A percentile compares a stretch with the other conserved stretches of the same genome.
Evolutionary conservation across 2,113 vertebrate species (phyloP).

Genomic region (Euleptes europaea): DNA sequence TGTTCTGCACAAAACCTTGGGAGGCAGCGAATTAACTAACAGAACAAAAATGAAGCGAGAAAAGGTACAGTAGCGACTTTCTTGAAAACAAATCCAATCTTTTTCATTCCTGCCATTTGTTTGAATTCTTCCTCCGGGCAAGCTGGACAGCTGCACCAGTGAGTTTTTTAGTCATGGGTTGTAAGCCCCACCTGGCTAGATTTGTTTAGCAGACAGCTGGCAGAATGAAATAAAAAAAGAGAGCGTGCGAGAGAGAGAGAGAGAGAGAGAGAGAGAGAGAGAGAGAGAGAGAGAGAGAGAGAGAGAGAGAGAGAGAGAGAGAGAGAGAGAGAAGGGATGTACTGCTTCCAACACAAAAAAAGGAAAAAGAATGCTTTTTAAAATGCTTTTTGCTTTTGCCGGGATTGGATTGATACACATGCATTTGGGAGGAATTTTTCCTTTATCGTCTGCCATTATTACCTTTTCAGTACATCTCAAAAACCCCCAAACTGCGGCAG

Average conservation of each 20-base stretch:
- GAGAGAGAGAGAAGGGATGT: slow-evolving; percentile 65
- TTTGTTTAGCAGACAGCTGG: slow-evolving; percentile 89
- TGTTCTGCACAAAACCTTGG: slow-evolving; percentile 64
- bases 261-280: slow-evolving; percentile 19
- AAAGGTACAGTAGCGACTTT: slow-evolving; percentile 81
- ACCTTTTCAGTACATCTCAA: slow-evolving; percentile 15
- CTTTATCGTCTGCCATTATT: slow-evolving; percentile 41
- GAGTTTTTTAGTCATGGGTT: slow-evolving; percentile 87
- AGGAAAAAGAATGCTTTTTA: slow-evolving; percentile 77
- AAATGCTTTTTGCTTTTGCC: slow-evolving; percentile 67
- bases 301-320: slow-evolving; percentile 49
- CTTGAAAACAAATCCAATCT: slow-evolving; percentile 83
- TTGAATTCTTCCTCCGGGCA: slow-evolving; percentile 85
- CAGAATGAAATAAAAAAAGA: slow-evolving; percentile 84
- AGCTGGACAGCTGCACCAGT: slow-evolving; percentile 85
- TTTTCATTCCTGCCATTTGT: slow-evolving; percentile 82
- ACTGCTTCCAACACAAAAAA: slow-evolving; percentile 79
- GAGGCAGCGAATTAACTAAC: slow-evolving; percentile 71
- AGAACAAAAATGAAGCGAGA: slow-evolving; percentile 57
- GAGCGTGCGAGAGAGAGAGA: slow-evolving; percentile 23
- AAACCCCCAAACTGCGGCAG: neutral
- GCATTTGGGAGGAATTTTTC: slow-evolving; percentile 23
- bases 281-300: slow-evolving; percentile 57
- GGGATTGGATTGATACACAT: slow-evolving; percentile 35
- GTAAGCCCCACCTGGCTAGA: slow-evolving; percentile 88